Evolutionary conservation across 2,797 vertebrate genomes (phyloP), one percentile per base, ranked within the genome.

Genomic region (Manis javanica): DNA sequence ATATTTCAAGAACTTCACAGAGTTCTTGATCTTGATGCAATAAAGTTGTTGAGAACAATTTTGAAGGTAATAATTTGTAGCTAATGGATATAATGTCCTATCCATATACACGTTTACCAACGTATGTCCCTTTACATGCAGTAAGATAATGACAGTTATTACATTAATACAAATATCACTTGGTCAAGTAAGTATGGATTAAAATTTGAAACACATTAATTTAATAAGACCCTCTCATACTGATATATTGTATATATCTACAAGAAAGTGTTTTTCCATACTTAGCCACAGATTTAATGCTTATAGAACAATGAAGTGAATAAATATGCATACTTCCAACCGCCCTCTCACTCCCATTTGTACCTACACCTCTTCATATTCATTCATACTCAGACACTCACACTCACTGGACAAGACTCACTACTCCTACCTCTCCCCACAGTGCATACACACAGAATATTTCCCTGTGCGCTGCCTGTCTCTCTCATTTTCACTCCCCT

Each of bases 381-480:
- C 12, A 57, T 34, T 82, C 24, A 95, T 1, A 6, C 15, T 55
- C 53, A 74, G 11, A 34, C 29, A 23, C 59, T 53, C 26, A 66
- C 11, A 37, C 31, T 68, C 13, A 61, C 0, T 23, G 42, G 3
- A 16, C 16, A 1, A 64, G 4, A 88, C 11, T 26, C 2, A 15
- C 31, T 14, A 37, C 42, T 74, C 1, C n/a, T 1, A 3, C 11
- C 3, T 6, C 16, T 11, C 1, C 29, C 34, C 16, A 14, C 14
- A 12, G 2, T 18, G n/a, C 7, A 59, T 14, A 34, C 53, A 69
- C 9, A 29, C 21, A 5, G 18, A 23, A 0, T 49, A 21, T 24
- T 68, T 24, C 13, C 9, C 46, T 46, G 46, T 31, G 12, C 6
- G 1, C 24, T 57, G 34, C 16, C 6, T 79, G 39, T 64, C 53